Evolutionary conservation across 1,140 invertebrate genomes (phyloP), one percentile per base, ranked within the genome.

Genomic region (Cryptotermes secundus): DNA sequence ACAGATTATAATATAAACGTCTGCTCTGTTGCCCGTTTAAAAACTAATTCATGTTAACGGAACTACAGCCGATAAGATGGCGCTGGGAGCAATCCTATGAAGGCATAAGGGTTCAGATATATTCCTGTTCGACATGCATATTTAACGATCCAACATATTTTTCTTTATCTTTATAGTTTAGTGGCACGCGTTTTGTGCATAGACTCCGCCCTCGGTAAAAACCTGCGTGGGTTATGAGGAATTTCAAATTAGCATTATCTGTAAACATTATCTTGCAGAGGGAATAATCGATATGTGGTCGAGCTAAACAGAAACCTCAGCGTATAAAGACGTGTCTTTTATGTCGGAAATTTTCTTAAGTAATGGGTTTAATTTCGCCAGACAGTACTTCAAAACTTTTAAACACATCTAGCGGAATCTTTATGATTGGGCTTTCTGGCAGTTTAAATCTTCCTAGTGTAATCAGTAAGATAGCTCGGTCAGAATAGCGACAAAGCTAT

Each of bases 161-260:
- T 26, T 31, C 12, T 3, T 72, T 72, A 72, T 72, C 59, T 72
- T 72, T 72, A 72, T 72, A 72, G 59, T 14, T 72, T n/a, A 72
- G n/a, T 72, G n/a, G 59, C 59, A 72, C 59, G 59, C n/a, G 26
- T 31, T 72, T 72, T 72, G 26, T 72, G 2, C 31, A 72, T n/a
- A 14, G 26, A 26, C 31, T 31, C 26, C 59, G 59, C 59, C 59
- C n/a, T 72, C 59, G 31, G n/a, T 7, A 26, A 26, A 31, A 72
- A 26, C 4, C 3, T 7, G 26, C 6, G n/a, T n/a, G 14, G n/a
- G 59, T 72, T 31, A 31, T 16, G 59, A 14, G 59, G 59, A 72
- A 72, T 72, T 72, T 72, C 59, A 72, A 31, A 72, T 72, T 72
- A 72, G n/a, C 59, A 31, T 72, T 72, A 72, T 72, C 59, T 72